These are phyloP conservation scores for Dasyprocta punctata DNA, from an alignment of 2,113 vertebrate genomes.

Conservation along the genomic window DNA sequence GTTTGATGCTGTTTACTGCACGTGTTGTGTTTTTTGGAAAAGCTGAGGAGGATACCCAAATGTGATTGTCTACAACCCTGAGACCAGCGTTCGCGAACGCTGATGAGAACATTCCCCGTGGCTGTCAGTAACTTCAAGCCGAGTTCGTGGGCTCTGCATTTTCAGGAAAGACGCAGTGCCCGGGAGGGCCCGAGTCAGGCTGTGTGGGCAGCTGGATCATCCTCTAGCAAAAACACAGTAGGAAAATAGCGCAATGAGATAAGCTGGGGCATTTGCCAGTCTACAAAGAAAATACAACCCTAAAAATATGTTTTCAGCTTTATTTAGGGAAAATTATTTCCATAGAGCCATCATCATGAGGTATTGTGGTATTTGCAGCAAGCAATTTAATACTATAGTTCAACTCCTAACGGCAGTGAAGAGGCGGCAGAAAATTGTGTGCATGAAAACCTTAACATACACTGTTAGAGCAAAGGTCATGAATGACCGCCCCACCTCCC, in stretches of 20 bases:
- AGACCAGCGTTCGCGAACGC: neutral
- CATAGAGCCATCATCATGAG: conserved; percentile 41
- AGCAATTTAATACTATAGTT: conserved; percentile 41
- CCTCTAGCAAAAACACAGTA: neutral
- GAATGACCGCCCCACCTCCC: neutral
- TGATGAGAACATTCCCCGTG: conserved; percentile 41
- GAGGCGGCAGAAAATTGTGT: neutral
- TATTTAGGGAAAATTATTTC: conserved; percentile 48
- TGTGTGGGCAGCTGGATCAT: neutral
- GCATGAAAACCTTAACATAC: neutral
- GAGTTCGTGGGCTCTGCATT: neutral
- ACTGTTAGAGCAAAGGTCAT: neutral
- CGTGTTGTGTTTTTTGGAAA: neutral
- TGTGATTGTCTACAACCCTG: conserved; percentile 34
- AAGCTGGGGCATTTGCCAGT: neutral
- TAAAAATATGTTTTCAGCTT: conserved; percentile 50
- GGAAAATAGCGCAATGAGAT: neutral
- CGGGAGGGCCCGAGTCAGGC: neutral
- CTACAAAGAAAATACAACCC: neutral
- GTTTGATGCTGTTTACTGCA: neutral
- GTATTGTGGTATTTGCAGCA: neutral
- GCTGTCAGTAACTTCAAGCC: neutral
- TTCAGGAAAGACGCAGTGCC: conserved; percentile 19
- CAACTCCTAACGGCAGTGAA: neutral
- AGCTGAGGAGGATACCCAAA: conserved; percentile 46